Percentiles rank a stretch among this genome's conserved stretches.
These are phyloP conservation scores for Aphelenchoides fujianensis DNA, from an alignment of 1,140 invertebrate genomes.

Conservation along the genomic window DNA sequence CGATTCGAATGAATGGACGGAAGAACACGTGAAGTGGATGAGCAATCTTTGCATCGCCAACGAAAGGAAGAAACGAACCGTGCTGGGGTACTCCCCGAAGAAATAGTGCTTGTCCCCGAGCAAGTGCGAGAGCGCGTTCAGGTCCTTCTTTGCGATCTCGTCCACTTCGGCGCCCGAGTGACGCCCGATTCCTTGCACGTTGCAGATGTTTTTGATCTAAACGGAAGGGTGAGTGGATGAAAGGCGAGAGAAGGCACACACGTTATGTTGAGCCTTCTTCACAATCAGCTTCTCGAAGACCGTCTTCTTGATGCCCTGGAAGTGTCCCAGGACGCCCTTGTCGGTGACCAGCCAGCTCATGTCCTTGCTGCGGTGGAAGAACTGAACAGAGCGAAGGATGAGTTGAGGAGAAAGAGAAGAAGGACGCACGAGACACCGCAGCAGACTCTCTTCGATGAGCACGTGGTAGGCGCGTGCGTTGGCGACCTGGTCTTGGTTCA, in stretches of 20 bases:
- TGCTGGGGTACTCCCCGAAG: conserved; percentile 84
- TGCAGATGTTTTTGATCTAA: conserved; percentile 26
- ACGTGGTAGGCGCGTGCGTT: not conserved
- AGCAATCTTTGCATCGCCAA: no score
- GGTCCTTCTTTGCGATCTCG: conserved; percentile 76
- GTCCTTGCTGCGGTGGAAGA: conserved; percentile 30
- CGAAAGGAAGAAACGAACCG: conserved; percentile 64
- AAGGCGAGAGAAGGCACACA: not conserved
- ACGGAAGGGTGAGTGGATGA: not conserved
- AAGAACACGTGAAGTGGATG: no score
- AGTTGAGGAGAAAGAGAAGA: no score
- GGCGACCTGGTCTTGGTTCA: not conserved
- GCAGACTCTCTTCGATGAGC: not conserved
- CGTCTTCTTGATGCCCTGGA: conserved; percentile 32
- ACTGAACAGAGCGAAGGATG: not conserved
- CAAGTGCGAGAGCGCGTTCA: conserved; percentile 74
- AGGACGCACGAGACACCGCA: not conserved
- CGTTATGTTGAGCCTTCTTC: conserved; percentile 26
- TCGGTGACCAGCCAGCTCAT: conserved; percentile 29
- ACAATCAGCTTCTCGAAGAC: conserved; percentile 22
- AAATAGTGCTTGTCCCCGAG: conserved; percentile 76
- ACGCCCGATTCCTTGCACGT: conserved; percentile 75
- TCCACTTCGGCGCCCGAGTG: conserved; percentile 83
- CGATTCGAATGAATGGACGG: no score
- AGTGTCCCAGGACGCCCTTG: conserved; percentile 27